Base-by-base conservation (phyloP, 2,113 vertebrate species). In the Labrus mixtus region DNA sequence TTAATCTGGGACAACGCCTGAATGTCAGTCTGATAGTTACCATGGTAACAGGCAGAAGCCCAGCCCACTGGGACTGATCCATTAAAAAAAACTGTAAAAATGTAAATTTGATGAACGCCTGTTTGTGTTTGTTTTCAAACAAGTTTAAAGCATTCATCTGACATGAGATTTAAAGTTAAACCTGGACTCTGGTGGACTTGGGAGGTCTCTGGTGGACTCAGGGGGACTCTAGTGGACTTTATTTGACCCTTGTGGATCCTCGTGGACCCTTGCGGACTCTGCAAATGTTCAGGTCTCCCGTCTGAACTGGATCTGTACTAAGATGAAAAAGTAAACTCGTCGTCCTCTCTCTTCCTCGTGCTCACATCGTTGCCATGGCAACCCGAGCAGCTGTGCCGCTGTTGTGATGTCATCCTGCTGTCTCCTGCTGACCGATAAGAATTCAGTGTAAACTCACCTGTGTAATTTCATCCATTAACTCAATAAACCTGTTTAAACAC, bases 401-500 rank as follows among this genome's bases (percentile, higher is more conserved):
- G 12, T 50, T 3, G 10, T 75, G 57, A 70, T 67, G 53, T 72
- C 61, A 63, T 58, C 22, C 39, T 70, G 43, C 65, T 57, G 11
- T 76, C 7, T 54, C 37, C 19, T 46, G 50, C 36, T 50, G 48
- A 60, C 37, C 61, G 73, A 50, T 66, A 8, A 20, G 33, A 60
- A 58, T 53, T 63, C 51, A 45, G 55, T 78, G 73, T 83, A 62
- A 71, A 56, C 56, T 64, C 61, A 71, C 43, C 43, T 83, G 43
- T 81, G 50, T 68, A 36, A 56, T 54, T 46, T 57, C 8, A 41
- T 46, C 43, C 29, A 59, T 78, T 62, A 77, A 58, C 59, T 79
- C 22, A 86, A 83, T 86, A 88, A 88, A 83, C 48, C 36, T 23
- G 46, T 65, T 72, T 16, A 70, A 76, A 43, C 73, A 60, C 54